Percentiles rank a stretch among this genome's conserved stretches.
These are phyloP conservation scores for Stichodactyla helianthus DNA, from an alignment of 64 coral and sea anemone species.

Conservation along the genomic window DNA sequence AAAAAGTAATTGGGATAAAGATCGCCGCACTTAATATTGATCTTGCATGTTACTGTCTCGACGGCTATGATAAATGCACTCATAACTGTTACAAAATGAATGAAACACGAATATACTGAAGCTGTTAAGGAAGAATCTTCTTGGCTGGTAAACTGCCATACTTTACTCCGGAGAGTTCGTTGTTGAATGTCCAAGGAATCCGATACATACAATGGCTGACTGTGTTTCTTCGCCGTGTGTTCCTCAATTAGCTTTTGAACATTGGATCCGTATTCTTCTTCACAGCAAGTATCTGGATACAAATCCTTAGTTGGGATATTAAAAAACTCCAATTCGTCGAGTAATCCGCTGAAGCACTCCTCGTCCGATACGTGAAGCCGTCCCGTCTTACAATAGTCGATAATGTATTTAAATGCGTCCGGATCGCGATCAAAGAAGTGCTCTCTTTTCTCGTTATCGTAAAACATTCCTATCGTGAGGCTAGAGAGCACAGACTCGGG, in stretches of 20 bases:
- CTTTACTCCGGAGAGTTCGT: conserved; percentile 25
- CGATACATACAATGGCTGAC: background rate
- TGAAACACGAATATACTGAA: conserved; percentile 39
- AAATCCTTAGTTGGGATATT: conserved; percentile 44
- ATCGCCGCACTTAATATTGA: conserved; percentile 13
- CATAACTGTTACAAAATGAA: conserved; percentile 43
- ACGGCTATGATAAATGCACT: conserved; percentile 51
- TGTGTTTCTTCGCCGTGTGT: background rate
- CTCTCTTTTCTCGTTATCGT: conserved; percentile 57
- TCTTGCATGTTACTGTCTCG: conserved; percentile 59
- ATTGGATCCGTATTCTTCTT: conserved; percentile 27
- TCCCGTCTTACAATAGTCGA: conserved; percentile 61
- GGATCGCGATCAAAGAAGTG: conserved; percentile 75
- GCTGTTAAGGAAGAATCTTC: conserved; percentile 38
- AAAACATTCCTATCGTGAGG: conserved; percentile 24
- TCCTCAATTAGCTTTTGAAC: background rate
- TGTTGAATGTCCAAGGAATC: background rate
- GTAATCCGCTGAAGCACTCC: conserved; percentile 42
- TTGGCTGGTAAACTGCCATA: conserved; percentile 46
- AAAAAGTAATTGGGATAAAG: conserved; percentile 5
- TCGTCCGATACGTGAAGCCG: conserved; percentile 58
- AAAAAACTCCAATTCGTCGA: conserved; percentile 60
- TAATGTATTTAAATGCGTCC: conserved; percentile 48
- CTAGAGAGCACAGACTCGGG: conserved; percentile 39
- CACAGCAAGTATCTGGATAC: conserved; percentile 41